Evolutionary conservation across 2,888 invertebrate genomes (phyloP), one percentile per base, ranked within the genome.

Genomic region (Hirudinaria manillensis): DNA sequence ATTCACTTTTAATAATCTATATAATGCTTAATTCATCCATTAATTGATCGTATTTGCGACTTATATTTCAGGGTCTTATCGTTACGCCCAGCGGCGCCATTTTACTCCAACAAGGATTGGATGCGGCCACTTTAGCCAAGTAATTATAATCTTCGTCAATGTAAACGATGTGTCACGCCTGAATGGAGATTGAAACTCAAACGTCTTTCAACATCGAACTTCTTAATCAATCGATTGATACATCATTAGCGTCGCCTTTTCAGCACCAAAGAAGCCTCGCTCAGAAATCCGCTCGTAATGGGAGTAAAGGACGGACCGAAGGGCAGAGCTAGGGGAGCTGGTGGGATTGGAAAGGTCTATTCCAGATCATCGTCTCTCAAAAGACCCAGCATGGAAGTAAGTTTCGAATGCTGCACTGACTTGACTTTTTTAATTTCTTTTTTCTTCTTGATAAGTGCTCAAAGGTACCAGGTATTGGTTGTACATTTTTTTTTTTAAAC

Each of bases 291-390:
- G 24, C n/a, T 74, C 65, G 74, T 74, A 16, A 72, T 56, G 71
- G 65, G 72, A 13, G 45, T 71, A 34, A 71, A 70, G 53, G 72
- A 75, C 16, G 71, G 36, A 10, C 29, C 29, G 34, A 71, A 65
- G 53, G 75, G 75, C 3, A 34, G 75, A 21, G 65, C 71, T 2
- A 71, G 75, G 34, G 75, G 75, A 24, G 75, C 75, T 21, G 75
- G 75, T 6, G 75, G 75, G 13, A 61, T 75, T 6, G 75, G 65
- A 21, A 75, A 71, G 66, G 65, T 75, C 36, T 75, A 75, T n/a
- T 72, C 75, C 6, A 75, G 75, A 65, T 65, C 72, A 19, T 45
- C 75, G 34, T 72, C 55, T 3, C 24, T 56, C 65, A 72, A 56
- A 53, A 75, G 65, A 38, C 19, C 70, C 7, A 38, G 29, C 21